phyloP scores from a whole-genome alignment of 2,797 vertebrate species.

The Huso huso region DNA sequence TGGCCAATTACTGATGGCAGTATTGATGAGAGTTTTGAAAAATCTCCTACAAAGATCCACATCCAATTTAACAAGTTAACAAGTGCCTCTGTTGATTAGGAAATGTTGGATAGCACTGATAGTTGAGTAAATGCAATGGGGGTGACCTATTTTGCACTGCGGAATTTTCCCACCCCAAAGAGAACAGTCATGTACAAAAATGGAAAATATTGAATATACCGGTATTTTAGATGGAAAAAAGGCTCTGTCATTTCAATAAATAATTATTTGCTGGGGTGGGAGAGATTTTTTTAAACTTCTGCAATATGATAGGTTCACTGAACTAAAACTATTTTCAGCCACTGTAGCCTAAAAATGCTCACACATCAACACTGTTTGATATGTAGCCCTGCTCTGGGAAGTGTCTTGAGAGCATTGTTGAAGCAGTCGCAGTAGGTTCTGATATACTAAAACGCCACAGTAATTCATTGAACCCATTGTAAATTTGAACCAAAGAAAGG shows the following conservation, averaged over 20 bases:
- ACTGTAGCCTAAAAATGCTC: neutral
- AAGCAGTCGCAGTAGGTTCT: constrained; percentile 2
- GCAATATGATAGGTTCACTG: neutral
- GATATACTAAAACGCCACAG: constrained; percentile 5
- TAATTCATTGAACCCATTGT: constrained; percentile 4
- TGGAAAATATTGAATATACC: neutral
- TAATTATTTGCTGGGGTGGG: neutral
- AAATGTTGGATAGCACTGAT: neutral
- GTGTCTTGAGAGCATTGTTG: neutral
- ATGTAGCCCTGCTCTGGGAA: neutral
- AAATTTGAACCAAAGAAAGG: constrained; percentile 4
- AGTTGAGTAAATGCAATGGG: neutral
- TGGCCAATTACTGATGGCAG: neutral
- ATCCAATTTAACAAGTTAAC: neutral
- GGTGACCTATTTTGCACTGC: neutral
- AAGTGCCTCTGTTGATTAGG: neutral
- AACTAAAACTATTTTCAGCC: neutral
- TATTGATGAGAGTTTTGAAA: neutral
- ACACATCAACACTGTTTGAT: neutral
- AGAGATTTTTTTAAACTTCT: neutral
- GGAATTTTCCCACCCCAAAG: neutral
- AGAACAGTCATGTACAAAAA: neutral
- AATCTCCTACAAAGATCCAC: neutral
- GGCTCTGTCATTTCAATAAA: neutral
- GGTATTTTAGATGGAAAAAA: neutral